phyloP scores from a whole-genome alignment of 2,888 invertebrate species.

The Trichogramma dendrolimi region DNA sequence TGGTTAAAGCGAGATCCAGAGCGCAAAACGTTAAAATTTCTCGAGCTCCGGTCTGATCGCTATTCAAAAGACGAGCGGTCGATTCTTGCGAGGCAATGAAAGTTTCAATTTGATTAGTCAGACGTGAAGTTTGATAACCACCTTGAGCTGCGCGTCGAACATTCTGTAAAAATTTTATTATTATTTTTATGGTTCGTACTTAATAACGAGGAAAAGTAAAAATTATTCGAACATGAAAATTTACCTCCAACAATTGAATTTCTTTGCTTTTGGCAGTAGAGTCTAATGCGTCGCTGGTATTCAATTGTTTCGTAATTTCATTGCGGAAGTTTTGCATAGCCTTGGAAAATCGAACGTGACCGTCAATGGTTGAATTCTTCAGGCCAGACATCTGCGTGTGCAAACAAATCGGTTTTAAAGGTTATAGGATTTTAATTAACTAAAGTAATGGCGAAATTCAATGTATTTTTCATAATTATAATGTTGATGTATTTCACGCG shows the following conservation, averaged over 20 bases:
- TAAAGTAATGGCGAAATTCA: conserved; percentile 3
- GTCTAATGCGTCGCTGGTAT: conserved; percentile 46
- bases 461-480: conserved; percentile 2
- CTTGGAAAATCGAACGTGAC: conserved; percentile 68
- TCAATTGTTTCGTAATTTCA: conserved; percentile 55
- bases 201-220: not conserved
- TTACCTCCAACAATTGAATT: conserved; percentile 33
- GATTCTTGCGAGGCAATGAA: conserved; percentile 46
- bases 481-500: not conserved
- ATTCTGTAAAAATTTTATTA: conserved; percentile 46
- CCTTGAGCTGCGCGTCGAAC: conserved; percentile 43
- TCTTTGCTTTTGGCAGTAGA: conserved; percentile 45
- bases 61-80: conserved; percentile 33
- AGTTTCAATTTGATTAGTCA: conserved; percentile 44
- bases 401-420: conserved; percentile 6
- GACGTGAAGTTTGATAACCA: conserved; percentile 43
- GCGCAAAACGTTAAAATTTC: conserved; percentile 43
- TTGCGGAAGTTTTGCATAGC: conserved; percentile 58
- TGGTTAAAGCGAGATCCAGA: conserved; percentile 38
- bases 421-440: not conserved
- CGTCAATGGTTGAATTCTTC: conserved; percentile 61
- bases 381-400: conserved; percentile 64
- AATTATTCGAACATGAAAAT: conserved; percentile 1
- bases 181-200: conserved; percentile 55
- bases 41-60: conserved; percentile 30